phyloP scores from a whole-genome alignment of 2,113 vertebrate species.

The Urocolius indicus region DNA sequence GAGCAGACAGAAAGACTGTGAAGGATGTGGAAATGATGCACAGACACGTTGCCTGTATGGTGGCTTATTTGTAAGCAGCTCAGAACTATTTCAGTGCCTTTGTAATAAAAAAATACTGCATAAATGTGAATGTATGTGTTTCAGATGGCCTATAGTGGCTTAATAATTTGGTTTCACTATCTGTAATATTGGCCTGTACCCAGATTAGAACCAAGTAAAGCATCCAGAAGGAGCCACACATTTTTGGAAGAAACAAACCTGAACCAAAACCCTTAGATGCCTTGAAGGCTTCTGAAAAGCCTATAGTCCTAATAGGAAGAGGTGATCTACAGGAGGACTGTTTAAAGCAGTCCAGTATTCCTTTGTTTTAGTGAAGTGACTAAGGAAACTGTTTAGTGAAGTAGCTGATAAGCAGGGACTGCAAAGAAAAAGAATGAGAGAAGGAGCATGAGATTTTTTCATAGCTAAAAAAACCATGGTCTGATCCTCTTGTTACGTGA shows the following conservation, averaged over 20 bases:
- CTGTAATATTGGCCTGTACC: conserved; percentile 7
- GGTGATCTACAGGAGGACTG: neutral
- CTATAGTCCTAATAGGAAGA: neutral
- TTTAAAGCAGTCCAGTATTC: neutral
- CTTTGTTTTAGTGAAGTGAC: neutral
- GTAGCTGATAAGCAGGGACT: neutral
- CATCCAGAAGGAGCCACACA: neutral
- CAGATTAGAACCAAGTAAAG: conserved; percentile 16
- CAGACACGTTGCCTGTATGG: conserved; percentile 5
- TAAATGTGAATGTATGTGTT: conserved; percentile 63
- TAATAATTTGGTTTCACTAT: conserved; percentile 37
- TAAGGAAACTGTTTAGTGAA: neutral
- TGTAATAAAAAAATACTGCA: conserved; percentile 66
- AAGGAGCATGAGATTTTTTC: neutral
- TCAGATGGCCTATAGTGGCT: neutral
- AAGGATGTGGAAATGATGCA: neutral
- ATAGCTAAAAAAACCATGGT: neutral
- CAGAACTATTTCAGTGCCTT: conserved; percentile 80
- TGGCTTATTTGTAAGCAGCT: conserved; percentile 59
- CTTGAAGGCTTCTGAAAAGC: conserved; percentile 32
- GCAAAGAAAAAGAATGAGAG: neutral
- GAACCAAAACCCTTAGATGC: conserved; percentile 10
- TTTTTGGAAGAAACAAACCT: conserved; percentile 16
- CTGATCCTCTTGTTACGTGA: neutral
- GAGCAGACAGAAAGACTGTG: conserved; percentile 33